phyloP scores from a whole-genome alignment of 1,140 invertebrate species.

The Hylaeus anthracinus region DNA sequence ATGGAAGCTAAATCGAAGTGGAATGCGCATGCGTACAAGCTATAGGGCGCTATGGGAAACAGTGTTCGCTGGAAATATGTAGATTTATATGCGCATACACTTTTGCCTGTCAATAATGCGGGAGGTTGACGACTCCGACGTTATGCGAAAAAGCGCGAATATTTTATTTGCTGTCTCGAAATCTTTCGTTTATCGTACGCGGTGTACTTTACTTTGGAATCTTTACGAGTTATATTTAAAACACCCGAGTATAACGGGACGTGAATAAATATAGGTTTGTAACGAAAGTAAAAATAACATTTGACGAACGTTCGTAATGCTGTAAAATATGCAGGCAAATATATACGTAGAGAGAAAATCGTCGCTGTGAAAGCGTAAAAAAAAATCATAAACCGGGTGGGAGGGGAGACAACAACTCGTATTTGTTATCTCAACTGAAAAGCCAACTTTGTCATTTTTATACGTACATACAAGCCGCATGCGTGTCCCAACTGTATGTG shows the following conservation, averaged over 20 bases:
- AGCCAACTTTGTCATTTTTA: no score
- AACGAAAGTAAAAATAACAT: not conserved
- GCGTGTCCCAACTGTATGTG: no score
- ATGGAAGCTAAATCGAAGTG: not conserved
- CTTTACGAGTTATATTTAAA: not conserved
- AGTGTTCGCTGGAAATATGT: conserved; percentile 9
- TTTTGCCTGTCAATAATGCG: conserved; percentile 24
- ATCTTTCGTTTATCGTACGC: conserved; percentile 3
- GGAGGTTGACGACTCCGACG: conserved; percentile 6
- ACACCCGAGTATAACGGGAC: not conserved
- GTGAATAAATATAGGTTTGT: not conserved
- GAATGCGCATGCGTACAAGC: not conserved
- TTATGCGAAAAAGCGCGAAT: not conserved
- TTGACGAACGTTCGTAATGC: not conserved
- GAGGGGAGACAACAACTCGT: not conserved
- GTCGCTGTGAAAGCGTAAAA: not conserved
- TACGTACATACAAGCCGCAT: no score
- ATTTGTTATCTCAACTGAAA: not conserved
- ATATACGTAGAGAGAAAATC: not conserved
- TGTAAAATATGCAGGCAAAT: not conserved
- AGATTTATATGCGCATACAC: conserved; percentile 36
- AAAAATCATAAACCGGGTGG: not conserved
- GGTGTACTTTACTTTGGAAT: not conserved
- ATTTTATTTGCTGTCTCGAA: conserved; percentile 7
- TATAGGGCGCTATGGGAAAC: not conserved